A percentile compares a stretch with the other conserved stretches of the same genome.
Conservation (phyloP, 2,113 vertebrate species). For the Ahaetulla prasina region DNA sequence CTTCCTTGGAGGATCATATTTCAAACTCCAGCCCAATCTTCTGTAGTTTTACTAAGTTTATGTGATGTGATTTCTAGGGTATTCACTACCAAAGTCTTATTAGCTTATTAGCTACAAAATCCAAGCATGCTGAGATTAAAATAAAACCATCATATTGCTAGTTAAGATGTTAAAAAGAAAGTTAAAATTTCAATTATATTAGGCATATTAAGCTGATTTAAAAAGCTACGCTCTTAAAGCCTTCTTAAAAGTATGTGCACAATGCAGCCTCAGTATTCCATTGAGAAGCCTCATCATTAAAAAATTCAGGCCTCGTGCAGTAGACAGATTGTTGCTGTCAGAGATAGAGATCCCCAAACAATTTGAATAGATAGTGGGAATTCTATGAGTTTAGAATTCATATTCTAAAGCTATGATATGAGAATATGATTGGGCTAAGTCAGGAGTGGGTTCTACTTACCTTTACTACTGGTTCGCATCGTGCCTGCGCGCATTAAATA, state of each 20-base stretch:
- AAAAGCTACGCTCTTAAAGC: not conserved
- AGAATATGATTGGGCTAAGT: not conserved
- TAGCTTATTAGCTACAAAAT: not conserved
- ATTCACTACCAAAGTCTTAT: not conserved
- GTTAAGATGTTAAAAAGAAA: not conserved
- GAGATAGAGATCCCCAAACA: not conserved
- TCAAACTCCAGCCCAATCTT: not conserved
- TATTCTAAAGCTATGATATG: not conserved
- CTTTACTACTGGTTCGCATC: too few relatives aligned
- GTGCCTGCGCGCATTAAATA: too few relatives aligned
- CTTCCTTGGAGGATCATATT: not conserved
- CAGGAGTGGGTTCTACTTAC: too few relatives aligned
- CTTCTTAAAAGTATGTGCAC: not conserved
- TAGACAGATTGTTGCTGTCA: not conserved
- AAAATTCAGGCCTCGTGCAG: not conserved
- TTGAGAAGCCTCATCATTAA: not conserved
- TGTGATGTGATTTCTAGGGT: not conserved
- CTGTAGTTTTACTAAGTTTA: not conserved
- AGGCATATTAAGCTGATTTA: not conserved
- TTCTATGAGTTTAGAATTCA: too few relatives aligned
- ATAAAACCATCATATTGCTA: not conserved
- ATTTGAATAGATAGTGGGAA: not conserved
- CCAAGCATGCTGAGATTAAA: not conserved
- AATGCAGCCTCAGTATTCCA: not conserved
- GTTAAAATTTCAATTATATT: not conserved